phyloP scores from a whole-genome alignment of 1,140 invertebrate species.

The Neomicropteryx cornuta region DNA sequence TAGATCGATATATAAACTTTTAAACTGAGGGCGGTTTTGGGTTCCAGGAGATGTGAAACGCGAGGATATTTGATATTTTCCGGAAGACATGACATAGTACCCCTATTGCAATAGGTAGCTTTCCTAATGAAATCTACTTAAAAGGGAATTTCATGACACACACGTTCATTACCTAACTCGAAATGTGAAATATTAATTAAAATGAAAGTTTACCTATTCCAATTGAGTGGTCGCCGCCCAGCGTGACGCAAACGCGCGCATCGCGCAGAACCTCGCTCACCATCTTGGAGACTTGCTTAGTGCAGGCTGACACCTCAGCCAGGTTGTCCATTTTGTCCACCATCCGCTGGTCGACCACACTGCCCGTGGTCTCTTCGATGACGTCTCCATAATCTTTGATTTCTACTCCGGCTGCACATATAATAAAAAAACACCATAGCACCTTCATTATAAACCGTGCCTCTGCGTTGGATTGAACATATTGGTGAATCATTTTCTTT shows the following conservation, averaged over 20 bases:
- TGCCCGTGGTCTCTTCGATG: slow-evolving; percentile 20
- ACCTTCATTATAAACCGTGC: too few species aligned
- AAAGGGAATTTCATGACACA: too few species aligned
- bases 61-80: too few species aligned
- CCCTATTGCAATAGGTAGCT: too few species aligned
- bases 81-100: too few species aligned
- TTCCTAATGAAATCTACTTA: too few species aligned
- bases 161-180: too few species aligned
- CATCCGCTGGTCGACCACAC: slow-evolving; percentile 13
- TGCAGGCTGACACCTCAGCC: slow-evolving; percentile 50
- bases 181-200: too few species aligned
- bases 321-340: slow-evolving; percentile 55
- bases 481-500: slow-evolving; percentile 6
- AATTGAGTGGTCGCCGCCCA: slow-evolving; percentile 85
- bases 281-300: slow-evolving; percentile 45
- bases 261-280: slow-evolving; percentile 53
- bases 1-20: too few species aligned
- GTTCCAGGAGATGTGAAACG: too few species aligned
- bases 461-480: slow-evolving; percentile 3
- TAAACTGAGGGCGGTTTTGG: too few species aligned
- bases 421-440: slow-evolving; percentile 15
- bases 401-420: slow-evolving; percentile 39
- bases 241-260: slow-evolving; percentile 49
- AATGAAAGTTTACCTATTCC: slow-evolving; percentile 57
- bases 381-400: slow-evolving; percentile 64